Base-by-base conservation (phyloP, 2,797 vertebrate species). In the Pygocentrus nattereri region DNA sequence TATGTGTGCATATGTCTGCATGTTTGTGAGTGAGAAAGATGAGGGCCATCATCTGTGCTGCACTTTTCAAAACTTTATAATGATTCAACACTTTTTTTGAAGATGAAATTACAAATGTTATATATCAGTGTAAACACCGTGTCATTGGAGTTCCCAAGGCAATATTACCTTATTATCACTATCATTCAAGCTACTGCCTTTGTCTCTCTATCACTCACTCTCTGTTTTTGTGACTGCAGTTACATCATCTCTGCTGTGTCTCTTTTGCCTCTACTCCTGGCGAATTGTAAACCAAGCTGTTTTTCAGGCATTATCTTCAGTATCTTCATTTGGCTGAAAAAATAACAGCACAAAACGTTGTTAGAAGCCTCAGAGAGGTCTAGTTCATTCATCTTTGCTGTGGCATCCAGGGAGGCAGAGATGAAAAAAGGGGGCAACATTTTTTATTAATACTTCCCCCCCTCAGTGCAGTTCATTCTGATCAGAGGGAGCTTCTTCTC, bases 391-490 rank as follows among this genome's bases (percentile, higher is more conserved):
- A 68, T 77, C 78, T 75, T 70, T 64, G 62, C 56, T 77, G 76
- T 64, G 54, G 54, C 75, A 81, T 49, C 70, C 21, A 16, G 31
- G 30, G 12, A 31, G 34, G 62, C 23, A 25, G 21, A 15, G 76
- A 81, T 77, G 23, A 25, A 76, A 73, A 71, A 23, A 58, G 47
- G 38, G 2, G 38, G 38, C 38, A 38, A n/a, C 38, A 38, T 38
- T 38, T 38, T 44, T 44, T 44, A 44, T 44, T 44, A 50, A 19
- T 50, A 49, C 10, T 44, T 12, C 50, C 19, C 49, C 49, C 15
- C 50, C 18, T 54, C 19, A 62, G 38, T 27, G 75, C 52, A 56
- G 84, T 64, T 87, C 69, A 79, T 88, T 88, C 87, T 85, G 34
- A 61, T 80, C 76, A 82, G 74, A 59, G 12, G 65, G 27, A 49